Evolutionary conservation across 2,113 vertebrate species (phyloP).

Genomic region (Fulica atra): DNA sequence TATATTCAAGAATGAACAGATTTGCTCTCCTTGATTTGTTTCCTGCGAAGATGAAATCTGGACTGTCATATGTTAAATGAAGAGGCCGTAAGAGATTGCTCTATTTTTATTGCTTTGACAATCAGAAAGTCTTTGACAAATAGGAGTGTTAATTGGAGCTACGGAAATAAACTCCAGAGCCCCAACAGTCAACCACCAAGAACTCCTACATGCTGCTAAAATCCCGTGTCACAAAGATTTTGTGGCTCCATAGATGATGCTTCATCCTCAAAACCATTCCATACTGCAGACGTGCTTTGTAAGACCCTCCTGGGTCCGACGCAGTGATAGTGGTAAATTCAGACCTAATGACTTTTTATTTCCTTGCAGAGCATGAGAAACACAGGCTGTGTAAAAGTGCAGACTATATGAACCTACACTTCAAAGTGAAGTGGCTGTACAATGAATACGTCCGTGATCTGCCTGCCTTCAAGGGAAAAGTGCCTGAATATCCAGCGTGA

Average conservation of each 20-base stretch:
- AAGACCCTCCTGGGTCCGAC: neutral
- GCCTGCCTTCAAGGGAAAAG: slow-evolving; percentile 82
- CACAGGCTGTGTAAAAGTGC: slow-evolving; percentile 94
- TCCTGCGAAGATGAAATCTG: neutral
- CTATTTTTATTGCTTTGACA: neutral
- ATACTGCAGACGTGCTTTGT: neutral
- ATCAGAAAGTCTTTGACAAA: neutral
- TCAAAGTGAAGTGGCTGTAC: slow-evolving; percentile 98
- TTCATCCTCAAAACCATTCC: neutral
- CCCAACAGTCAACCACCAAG: neutral
- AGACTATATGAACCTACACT: slow-evolving; percentile 99
- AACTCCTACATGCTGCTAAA: neutral
- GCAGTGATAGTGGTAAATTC: neutral
- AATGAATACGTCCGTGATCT: slow-evolving; percentile 94
- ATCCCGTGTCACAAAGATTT: neutral
- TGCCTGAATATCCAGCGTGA: slow-evolving; percentile 95
- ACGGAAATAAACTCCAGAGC: neutral
- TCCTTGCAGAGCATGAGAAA: slow-evolving; percentile 90
- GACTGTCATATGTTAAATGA: neutral
- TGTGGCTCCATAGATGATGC: neutral
- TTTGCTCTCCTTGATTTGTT: neutral
- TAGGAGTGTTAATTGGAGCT: neutral
- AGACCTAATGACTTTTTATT: neutral
- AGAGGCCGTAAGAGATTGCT: neutral
- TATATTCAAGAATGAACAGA: neutral